These are phyloP conservation scores for Sthenelais limicola DNA, from an alignment of 2,888 invertebrate species.

Conservation along the genomic window DNA sequence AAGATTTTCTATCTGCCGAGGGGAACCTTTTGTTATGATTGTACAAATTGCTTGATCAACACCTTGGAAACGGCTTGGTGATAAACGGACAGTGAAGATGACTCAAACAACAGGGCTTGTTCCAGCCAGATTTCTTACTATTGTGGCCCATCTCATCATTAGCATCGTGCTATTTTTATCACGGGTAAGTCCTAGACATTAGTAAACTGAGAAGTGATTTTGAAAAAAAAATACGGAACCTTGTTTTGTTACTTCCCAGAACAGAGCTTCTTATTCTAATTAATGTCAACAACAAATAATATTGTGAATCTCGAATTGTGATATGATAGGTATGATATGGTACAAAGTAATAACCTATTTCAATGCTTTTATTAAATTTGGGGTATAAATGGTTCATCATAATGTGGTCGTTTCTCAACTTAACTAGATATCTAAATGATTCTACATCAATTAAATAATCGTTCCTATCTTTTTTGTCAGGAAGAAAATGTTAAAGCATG, in stretches of 20 bases:
- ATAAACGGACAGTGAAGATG: neutral
- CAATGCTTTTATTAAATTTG: too few species aligned
- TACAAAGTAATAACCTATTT: too few species aligned
- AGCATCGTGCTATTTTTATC: constrained; percentile 80
- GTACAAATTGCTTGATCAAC: neutral
- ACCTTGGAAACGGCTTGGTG: neutral
- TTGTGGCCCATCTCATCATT: constrained; percentile 81
- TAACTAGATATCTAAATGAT: neutral
- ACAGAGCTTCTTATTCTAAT: too few species aligned
- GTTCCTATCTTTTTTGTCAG: constrained; percentile 59
- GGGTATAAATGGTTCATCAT: too few species aligned
- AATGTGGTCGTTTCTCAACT: neutral
- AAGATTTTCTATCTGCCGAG: neutral
- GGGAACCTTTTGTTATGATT: neutral
- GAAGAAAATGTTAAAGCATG: constrained; percentile 74
- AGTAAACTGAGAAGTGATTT: neutral
- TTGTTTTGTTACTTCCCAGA: neutral
- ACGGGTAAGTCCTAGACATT: constrained; percentile 66
- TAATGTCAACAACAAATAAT: too few species aligned
- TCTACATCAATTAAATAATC: neutral
- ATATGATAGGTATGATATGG: neutral
- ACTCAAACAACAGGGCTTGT: constrained; percentile 66
- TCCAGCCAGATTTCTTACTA: constrained; percentile 81
- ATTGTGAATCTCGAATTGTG: neutral
- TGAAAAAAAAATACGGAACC: neutral